phyloP scores from a whole-genome alignment of 2,888 invertebrate genomes.

The Oligia strigilis region DNA sequence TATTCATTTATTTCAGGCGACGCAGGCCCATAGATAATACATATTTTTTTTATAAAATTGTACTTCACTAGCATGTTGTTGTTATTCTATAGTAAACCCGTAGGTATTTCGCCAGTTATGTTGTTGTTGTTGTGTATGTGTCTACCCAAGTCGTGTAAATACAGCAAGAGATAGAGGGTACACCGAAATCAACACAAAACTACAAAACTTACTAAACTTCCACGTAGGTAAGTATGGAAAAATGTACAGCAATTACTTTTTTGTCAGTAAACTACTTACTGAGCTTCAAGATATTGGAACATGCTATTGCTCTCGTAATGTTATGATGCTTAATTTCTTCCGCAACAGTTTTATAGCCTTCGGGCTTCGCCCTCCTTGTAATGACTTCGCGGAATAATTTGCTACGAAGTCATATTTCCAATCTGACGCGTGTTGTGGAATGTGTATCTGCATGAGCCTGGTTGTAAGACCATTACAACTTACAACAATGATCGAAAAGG shows the following conservation, averaged over 20 bases:
- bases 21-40: too few species aligned
- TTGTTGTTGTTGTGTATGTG: too few species aligned
- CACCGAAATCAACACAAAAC: too few species aligned
- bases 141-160: neutral
- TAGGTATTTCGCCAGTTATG: neutral
- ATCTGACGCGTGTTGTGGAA: conserved; percentile 2
- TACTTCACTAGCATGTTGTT: too few species aligned
- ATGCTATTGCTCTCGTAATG: conserved; percentile 38
- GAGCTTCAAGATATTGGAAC: conserved; percentile 25
- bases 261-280: conserved; percentile 13
- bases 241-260: conserved; percentile 30
- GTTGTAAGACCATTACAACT: neutral
- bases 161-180: too few species aligned
- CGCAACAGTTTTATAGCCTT: conserved; percentile 48
- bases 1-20: too few species aligned
- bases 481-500: neutral
- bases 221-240: conserved; percentile 7
- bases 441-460: neutral
- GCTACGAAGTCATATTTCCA: conserved; percentile 23
- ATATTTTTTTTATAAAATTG: too few species aligned
- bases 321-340: conserved; percentile 50
- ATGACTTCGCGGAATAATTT: conserved; percentile 59
- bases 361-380: conserved; percentile 52
- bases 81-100: too few species aligned
- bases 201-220: neutral